These are phyloP conservation scores for Chirona hameri DNA, from an alignment of 2,888 invertebrate genomes.

Conservation along the genomic window DNA sequence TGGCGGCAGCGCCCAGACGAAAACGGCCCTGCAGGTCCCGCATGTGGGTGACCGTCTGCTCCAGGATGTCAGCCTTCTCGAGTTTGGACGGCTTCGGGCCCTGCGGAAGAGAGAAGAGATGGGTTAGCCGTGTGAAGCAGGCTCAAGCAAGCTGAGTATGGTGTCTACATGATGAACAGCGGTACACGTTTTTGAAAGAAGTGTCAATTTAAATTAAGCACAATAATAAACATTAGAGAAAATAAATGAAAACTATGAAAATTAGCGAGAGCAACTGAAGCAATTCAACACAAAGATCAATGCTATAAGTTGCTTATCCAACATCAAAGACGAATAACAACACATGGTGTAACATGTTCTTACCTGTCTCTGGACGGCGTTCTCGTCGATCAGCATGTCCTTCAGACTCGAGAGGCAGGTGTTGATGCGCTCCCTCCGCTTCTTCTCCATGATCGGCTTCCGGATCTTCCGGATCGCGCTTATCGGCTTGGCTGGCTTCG, in stretches of 20 bases:
- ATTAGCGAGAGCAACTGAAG: too few species aligned
- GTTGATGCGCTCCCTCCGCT: constrained; percentile 32
- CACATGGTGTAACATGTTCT: not conserved
- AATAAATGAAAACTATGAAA: not conserved
- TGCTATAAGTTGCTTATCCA: too few species aligned
- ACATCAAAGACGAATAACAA: too few species aligned
- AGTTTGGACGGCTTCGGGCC: constrained; percentile 14
- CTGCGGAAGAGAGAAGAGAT: not conserved
- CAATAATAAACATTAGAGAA: not conserved
- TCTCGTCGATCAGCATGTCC: constrained; percentile 30
- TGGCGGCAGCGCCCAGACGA: not conserved
- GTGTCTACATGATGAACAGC: not conserved
- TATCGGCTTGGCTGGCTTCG: not conserved
- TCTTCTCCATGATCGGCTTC: constrained; percentile 32
- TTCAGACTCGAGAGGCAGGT: not conserved
- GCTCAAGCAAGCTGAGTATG: not conserved
- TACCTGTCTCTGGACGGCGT: constrained; percentile 24
- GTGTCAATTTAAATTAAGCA: not conserved
- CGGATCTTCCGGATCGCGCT: constrained; percentile 10
- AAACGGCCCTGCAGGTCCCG: not conserved
- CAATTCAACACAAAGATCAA: too few species aligned
- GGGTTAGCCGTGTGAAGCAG: not conserved
- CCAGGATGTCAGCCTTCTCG: constrained; percentile 29
- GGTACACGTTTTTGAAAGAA: not conserved
- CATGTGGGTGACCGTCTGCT: constrained; percentile 25